These are phyloP conservation scores for Megalurothrips usitatus DNA, from an alignment of 2,888 invertebrate genomes.

Conservation along the genomic window DNA sequence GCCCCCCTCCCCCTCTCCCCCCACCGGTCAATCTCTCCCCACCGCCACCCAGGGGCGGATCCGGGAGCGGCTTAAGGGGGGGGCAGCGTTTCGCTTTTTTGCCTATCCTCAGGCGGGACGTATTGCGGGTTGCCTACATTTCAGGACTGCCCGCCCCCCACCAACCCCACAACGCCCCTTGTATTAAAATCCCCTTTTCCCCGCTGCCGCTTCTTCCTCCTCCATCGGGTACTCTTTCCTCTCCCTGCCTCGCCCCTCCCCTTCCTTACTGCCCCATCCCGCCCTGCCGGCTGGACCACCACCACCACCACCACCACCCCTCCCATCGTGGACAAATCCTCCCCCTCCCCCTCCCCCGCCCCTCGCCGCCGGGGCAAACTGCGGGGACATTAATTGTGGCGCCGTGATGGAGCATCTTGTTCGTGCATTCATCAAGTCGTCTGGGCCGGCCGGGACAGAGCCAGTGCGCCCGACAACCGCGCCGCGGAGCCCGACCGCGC, in stretches of 20 bases:
- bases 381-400: slow-evolving; percentile 1
- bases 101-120: background rate
- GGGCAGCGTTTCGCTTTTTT: background rate
- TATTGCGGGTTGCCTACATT: too few species aligned
- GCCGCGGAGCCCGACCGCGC: too few species aligned
- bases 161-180: background rate
- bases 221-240: background rate
- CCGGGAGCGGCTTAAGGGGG: background rate
- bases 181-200: background rate
- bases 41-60: background rate
- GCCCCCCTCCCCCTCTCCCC: background rate
- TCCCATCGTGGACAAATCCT: too few species aligned
- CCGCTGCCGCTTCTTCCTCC: background rate
- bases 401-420: slow-evolving; percentile 19
- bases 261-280: background rate
- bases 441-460: background rate
- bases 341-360: background rate
- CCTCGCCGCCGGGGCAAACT: background rate
- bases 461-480: background rate
- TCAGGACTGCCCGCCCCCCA: background rate
- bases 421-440: background rate
- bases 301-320: too few species aligned
- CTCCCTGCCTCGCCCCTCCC: background rate
- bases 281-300: too few species aligned
- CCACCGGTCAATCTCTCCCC: background rate